A percentile compares a stretch with the other conserved stretches of the same genome.
Evolutionary conservation across 2,888 invertebrate genomes (phyloP).

Genomic region (Platypus cylindrus): DNA sequence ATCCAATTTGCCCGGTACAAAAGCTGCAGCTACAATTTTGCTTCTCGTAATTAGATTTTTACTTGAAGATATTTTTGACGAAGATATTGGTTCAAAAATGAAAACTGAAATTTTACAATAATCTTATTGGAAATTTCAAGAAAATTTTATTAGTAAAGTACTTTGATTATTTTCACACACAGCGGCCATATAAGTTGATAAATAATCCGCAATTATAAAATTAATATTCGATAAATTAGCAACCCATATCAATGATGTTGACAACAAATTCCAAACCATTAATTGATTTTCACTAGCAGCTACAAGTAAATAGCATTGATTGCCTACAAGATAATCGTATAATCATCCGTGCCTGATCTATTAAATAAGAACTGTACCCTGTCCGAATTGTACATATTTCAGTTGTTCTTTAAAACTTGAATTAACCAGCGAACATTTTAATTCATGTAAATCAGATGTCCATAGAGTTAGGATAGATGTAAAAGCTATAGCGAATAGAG

Average conservation of each 20-base stretch:
- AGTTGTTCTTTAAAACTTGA: slow-evolving; percentile 24
- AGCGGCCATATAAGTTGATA: slow-evolving; percentile 54
- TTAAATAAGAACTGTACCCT: no score
- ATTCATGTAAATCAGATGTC: slow-evolving; percentile 44
- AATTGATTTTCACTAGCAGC: slow-evolving; percentile 44
- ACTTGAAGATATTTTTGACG: slow-evolving; percentile 41
- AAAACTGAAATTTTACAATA: slow-evolving; percentile 39
- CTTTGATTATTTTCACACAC: slow-evolving; percentile 51
- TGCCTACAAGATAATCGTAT: slow-evolving; percentile 15
- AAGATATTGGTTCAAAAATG: slow-evolving; percentile 48
- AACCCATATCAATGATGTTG: slow-evolving; percentile 55
- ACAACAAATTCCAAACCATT: slow-evolving; percentile 60
- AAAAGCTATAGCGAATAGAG: slow-evolving; percentile 58
- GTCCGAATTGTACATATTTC: slow-evolving; percentile 46
- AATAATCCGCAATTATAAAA: slow-evolving; percentile 45
- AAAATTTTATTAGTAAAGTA: slow-evolving; percentile 27
- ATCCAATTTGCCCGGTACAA: slow-evolving; percentile 43
- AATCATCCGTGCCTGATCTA: no score
- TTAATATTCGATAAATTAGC: slow-evolving; percentile 39
- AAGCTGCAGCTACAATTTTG: slow-evolving; percentile 38
- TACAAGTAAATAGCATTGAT: slow-evolving; percentile 46
- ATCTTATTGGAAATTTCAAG: neutral
- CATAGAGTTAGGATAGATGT: slow-evolving; percentile 55
- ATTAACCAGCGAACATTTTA: slow-evolving; percentile 45
- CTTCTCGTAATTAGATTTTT: slow-evolving; percentile 36